Conservation (phyloP, 2,888 invertebrate species). For the Falcaria lacertinaria region DNA sequence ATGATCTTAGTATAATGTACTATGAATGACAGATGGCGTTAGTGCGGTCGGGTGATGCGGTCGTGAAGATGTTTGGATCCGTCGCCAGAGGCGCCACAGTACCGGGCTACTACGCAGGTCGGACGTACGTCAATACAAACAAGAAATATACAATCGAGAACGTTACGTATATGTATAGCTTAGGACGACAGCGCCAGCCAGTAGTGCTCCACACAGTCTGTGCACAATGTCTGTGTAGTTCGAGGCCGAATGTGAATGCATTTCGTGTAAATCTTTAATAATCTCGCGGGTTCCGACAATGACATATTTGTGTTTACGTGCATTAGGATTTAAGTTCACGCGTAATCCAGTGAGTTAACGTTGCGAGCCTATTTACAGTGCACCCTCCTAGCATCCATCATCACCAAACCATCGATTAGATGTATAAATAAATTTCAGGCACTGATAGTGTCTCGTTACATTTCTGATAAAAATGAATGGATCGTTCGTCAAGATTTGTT, state of each 20-base stretch:
- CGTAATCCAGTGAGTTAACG: constrained; percentile 46
- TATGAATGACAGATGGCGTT: constrained; percentile 18
- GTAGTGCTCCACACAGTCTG: constrained; percentile 60
- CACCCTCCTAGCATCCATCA: no score
- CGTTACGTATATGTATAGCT: constrained; percentile 55
- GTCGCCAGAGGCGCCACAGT: constrained; percentile 33
- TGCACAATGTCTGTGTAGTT: constrained; percentile 63
- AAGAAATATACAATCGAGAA: constrained; percentile 54
- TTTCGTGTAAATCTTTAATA: constrained; percentile 45
- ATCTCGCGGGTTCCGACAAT: constrained; percentile 54
- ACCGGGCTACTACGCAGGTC: constrained; percentile 49
- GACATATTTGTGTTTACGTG: constrained; percentile 48
- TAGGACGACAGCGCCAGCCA: constrained; percentile 58
- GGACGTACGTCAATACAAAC: constrained; percentile 72
- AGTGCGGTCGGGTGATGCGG: neutral
- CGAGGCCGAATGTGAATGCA: constrained; percentile 60
- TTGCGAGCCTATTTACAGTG: constrained; percentile 31
- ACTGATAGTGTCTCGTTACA: constrained; percentile 39
- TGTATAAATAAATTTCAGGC: constrained; percentile 35
- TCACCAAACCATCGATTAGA: constrained; percentile 43
- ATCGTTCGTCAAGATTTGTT: constrained; percentile 31
- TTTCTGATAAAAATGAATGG: constrained; percentile 53
- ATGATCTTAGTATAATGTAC: constrained; percentile 2
- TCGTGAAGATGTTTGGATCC: constrained; percentile 7
- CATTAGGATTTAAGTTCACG: constrained; percentile 27